These are phyloP conservation scores for Rhodophaea formosa DNA, from an alignment of 2,888 invertebrate species.

Conservation along the genomic window DNA sequence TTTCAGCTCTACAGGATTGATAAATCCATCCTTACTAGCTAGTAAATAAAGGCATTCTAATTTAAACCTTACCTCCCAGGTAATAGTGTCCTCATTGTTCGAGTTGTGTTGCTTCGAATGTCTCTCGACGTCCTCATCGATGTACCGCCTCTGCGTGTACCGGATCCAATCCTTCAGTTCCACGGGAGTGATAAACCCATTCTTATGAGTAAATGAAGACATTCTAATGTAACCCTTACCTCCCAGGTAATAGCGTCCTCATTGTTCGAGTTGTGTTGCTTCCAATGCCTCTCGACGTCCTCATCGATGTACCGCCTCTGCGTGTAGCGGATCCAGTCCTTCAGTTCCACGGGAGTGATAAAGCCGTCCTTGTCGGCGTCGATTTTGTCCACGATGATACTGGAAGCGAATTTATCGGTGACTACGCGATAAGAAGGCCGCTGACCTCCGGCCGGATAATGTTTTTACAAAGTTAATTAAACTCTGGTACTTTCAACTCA, in stretches of 20 bases:
- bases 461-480: background rate
- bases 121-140: constrained; percentile 93
- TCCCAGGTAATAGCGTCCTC: constrained; percentile 91
- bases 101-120: constrained; percentile 97
- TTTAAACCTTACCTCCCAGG: constrained; percentile 85
- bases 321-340: constrained; percentile 97
- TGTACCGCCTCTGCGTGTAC: constrained; percentile 95
- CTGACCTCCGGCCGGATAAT: constrained; percentile 22
- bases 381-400: constrained; percentile 95
- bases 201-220: too few relatives aligned
- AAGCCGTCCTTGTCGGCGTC: constrained; percentile 92
- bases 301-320: constrained; percentile 95
- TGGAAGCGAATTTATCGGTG: constrained; percentile 59
- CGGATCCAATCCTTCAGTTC: constrained; percentile 98
- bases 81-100: constrained; percentile 85
- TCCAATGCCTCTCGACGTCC: constrained; percentile 97
- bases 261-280: constrained; percentile 90
- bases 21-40: constrained; percentile 89
- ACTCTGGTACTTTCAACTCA: background rate
- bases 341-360: constrained; percentile 92
- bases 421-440: constrained; percentile 34
- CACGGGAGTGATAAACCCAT: constrained; percentile 90
- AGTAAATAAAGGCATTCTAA: too few relatives aligned
- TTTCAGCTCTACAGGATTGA: constrained; percentile 93
- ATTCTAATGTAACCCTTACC: constrained; percentile 49